Base-by-base conservation (phyloP, 92 coral and sea anemone genomes). In the Phenganax subtilis region DNA sequence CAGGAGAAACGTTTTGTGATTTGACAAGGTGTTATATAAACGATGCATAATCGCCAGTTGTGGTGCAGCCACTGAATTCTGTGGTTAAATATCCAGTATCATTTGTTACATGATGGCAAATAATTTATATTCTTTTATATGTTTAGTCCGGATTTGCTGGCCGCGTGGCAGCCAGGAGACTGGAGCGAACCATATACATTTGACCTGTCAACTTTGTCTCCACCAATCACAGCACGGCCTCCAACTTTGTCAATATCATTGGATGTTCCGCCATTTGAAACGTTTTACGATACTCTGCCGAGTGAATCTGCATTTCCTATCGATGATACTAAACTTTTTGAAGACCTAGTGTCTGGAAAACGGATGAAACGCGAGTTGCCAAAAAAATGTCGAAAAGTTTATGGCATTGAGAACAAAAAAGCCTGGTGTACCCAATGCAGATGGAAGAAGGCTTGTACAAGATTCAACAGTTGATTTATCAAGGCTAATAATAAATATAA, bases 381-480 rank as follows among this genome's bases (percentile, higher is more conserved):
- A 86, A 93, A 91, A 79, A 93, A 93, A 65, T 93, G 98, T 52
- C 86, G 98, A 4, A 93, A 93, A 75, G 98, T 93, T 4, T 93
- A 93, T 69, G 98, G 98, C 7, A 90, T 93, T 91, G 98, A 93
- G 12, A 93, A 93, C 85, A 88, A 96, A 7, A 93, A 93, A 65
- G 67, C 88, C n/a, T 93, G 98, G 98, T 93, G 98, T 68, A 93
- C 98, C 0, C 98, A 93, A 76, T 93, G 98, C 75, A 84, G 94
- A 9, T 93, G 98, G 98, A 93, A 93, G 64, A 93, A 93, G 59
- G 98, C 98, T 6, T 93, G 98, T 55, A 93, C 92, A 12, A 87
- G 97, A 76, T 93, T 93, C 81, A 85, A 87, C 2, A 28, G 73
- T 68, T 68, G 29, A 68, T 29, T 10, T 68, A 11, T 61, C 47